Conservation (phyloP, 64 coral and sea anemone genomes). For the Porites lutea region DNA sequence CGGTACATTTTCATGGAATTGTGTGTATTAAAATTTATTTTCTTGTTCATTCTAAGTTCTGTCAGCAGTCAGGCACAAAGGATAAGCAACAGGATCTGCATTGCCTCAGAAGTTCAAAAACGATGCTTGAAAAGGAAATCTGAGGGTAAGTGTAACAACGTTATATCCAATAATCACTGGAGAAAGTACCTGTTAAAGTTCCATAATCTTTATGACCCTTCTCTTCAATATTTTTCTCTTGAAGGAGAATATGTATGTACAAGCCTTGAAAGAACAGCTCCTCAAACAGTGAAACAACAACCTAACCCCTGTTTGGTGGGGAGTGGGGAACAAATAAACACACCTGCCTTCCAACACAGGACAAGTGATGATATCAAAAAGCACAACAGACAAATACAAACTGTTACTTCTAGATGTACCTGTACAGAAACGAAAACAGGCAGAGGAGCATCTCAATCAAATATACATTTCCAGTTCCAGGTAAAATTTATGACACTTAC, state of each 20-base stretch:
- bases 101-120: conserved; percentile 47
- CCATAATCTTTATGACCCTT: neutral
- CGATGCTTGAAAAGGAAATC: conserved; percentile 75
- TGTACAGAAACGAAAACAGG: neutral
- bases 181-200: no score
- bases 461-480: neutral
- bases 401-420: neutral
- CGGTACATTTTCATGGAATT: no score
- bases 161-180: neutral
- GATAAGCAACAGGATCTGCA: neutral
- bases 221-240: neutral
- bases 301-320: neutral
- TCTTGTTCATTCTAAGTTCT: conserved; percentile 29
- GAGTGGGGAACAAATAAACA: neutral
- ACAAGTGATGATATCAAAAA: neutral
- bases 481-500: neutral
- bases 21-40: no score
- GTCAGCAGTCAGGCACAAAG: conserved; percentile 28
- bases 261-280: neutral
- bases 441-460: neutral
- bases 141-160: conserved; percentile 9
- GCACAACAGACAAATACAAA: neutral
- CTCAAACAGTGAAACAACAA: neutral
- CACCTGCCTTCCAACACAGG: neutral
- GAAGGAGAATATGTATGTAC: neutral